phyloP scores from a whole-genome alignment of 2,888 invertebrate genomes.

The Aporophyla lueneburgensis region DNA sequence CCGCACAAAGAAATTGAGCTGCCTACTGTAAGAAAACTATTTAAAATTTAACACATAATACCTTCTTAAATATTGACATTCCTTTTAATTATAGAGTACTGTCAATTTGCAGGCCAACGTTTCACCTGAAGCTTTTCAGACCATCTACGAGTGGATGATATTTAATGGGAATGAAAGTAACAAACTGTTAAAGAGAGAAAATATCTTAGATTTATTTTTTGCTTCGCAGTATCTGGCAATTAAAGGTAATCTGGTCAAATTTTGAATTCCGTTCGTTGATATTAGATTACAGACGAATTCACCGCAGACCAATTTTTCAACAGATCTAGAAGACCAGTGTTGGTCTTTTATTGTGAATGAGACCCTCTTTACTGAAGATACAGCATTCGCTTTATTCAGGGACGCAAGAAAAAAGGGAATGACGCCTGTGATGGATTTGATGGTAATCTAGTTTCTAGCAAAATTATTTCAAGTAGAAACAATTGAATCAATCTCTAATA shows the following conservation, averaged over 20 bases:
- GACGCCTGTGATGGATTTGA: constrained; percentile 92
- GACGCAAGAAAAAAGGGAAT: constrained; percentile 91
- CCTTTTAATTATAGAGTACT: background rate
- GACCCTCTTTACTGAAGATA: constrained; percentile 93
- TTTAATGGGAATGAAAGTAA: constrained; percentile 91
- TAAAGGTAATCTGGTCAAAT: constrained; percentile 86
- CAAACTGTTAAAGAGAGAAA: constrained; percentile 92
- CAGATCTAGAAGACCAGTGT: constrained; percentile 94
- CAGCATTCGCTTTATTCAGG: constrained; percentile 93
- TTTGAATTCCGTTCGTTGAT: background rate
- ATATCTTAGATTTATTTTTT: constrained; percentile 93
- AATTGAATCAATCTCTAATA: background rate
- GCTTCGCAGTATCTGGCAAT: constrained; percentile 93
- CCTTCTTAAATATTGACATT: background rate
- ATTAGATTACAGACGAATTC: background rate
- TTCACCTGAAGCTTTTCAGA: constrained; percentile 92
- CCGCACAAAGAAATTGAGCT: constrained; percentile 80
- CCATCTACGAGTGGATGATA: constrained; percentile 96
- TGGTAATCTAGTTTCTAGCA: constrained; percentile 81
- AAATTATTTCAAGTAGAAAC: background rate
- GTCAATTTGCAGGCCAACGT: constrained; percentile 79
- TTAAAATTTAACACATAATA: background rate
- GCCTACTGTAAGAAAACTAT: constrained; percentile 76
- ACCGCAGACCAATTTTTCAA: constrained; percentile 13
- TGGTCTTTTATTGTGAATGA: constrained; percentile 94